phyloP scores from a whole-genome alignment of 2,797 vertebrate genomes.

The Amazonetta brasiliensis region DNA sequence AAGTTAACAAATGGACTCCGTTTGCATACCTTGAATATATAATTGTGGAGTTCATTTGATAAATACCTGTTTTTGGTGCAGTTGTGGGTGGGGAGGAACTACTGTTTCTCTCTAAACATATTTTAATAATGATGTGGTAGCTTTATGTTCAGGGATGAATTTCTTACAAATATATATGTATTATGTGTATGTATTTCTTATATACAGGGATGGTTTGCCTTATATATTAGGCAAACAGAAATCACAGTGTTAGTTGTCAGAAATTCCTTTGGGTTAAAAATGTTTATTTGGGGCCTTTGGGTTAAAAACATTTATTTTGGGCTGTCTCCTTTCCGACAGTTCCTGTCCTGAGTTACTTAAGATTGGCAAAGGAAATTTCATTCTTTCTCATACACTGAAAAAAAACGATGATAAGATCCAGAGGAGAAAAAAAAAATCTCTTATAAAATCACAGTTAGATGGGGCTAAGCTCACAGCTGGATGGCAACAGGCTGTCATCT shows the following conservation, averaged over 20 bases:
- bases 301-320: neutral
- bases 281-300: neutral
- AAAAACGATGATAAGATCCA: neutral
- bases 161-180: neutral
- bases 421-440: no score
- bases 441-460: neutral
- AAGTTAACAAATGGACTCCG: neutral
- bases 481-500: neutral
- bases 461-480: neutral
- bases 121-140: neutral
- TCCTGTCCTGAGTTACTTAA: neutral
- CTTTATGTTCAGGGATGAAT: neutral
- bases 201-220: neutral
- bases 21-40: neutral
- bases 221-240: neutral
- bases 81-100: neutral
- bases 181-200: neutral
- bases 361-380: neutral
- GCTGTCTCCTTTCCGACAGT: neutral
- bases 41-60: neutral
- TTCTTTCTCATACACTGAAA: neutral
- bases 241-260: neutral
- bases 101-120: neutral
- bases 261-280: neutral
- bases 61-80: neutral